Evolutionary conservation across 2,797 vertebrate species (phyloP), one percentile per base, ranked within the genome.

Genomic region (Decapterus maruadsi): DNA sequence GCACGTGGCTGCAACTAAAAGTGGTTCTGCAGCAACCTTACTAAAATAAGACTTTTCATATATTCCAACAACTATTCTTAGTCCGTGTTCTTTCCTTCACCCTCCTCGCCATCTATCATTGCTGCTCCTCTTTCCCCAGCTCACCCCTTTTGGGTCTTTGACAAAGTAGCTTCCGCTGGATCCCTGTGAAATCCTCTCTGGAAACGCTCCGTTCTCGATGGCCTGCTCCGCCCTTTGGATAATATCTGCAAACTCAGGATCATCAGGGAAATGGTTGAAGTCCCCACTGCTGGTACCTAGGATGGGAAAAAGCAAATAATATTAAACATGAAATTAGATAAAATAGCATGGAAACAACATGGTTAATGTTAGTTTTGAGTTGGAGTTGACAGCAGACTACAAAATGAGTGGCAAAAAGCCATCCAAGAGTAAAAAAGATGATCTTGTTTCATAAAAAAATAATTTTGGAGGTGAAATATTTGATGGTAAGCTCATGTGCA

Each of bases 121-220:
- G 2, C 34, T 12, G 11, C 6, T 29, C 19, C 19, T 62, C 17
- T 2, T 9, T 19, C 14, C 31, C 13, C 3, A 61, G 68, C 96
- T 95, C 67, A 99, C 98, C 95, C 94, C 96, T 93, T 99, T 99
- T 64, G 95, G 87, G 90, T 99, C 98, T 94, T 98, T 99, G 73
- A 99, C 97, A 88, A 99, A 99, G 89, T 99, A 99, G 93, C 98
- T 99, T 72, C 98, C 98, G 66, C 98, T 99, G 80, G 98, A 99
- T 36, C 98, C 98, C 92, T 99, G 98, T 48, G 95, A 96, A 84
- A 99, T 99, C 89, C 98, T 96, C 92, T 99, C 96, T 2, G 98
- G 98, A 78, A 95, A 96, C 72, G 97, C 92, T 13, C 96, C 97
- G n/a, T 85, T 91, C 83, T 99, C 97, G 26, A 97, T 96, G 29